These are phyloP conservation scores for Ostrea edulis DNA, from an alignment of 1,140 invertebrate species.

Conservation along the genomic window DNA sequence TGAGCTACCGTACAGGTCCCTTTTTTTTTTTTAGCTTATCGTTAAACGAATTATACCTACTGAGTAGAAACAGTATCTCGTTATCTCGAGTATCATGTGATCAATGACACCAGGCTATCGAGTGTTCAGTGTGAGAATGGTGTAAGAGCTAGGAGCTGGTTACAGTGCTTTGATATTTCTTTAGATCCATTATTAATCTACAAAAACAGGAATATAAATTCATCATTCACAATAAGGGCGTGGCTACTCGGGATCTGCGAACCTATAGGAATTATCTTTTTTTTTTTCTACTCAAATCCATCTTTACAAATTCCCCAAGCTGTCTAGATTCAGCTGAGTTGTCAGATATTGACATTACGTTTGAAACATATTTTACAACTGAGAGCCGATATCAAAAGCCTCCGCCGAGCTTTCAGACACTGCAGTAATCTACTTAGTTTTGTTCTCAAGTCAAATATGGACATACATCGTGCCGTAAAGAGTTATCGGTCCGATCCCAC, in stretches of 20 bases:
- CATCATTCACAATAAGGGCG: neutral
- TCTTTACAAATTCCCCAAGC: neutral
- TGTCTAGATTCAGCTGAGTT: neutral
- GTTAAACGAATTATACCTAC: no score
- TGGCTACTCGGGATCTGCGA: neutral
- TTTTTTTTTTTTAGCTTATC: no score
- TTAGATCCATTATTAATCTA: neutral
- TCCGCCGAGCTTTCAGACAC: neutral
- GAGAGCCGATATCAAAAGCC: neutral
- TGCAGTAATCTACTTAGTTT: neutral
- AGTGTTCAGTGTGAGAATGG: no score
- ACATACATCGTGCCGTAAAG: neutral
- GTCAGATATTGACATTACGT: neutral
- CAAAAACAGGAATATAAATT: neutral
- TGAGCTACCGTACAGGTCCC: no score
- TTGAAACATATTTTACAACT: neutral
- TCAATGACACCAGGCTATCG: no score
- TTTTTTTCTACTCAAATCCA: no score
- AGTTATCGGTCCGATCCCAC: neutral
- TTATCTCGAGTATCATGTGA: no score
- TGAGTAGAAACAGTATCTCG: no score
- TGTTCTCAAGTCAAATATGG: conserved; percentile 3
- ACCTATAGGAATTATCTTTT: neutral
- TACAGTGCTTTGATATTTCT: no score
- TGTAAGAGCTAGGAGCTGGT: no score